Evolutionary conservation across 2,113 vertebrate species (phyloP).

Genomic region (Cacatua alba): DNA sequence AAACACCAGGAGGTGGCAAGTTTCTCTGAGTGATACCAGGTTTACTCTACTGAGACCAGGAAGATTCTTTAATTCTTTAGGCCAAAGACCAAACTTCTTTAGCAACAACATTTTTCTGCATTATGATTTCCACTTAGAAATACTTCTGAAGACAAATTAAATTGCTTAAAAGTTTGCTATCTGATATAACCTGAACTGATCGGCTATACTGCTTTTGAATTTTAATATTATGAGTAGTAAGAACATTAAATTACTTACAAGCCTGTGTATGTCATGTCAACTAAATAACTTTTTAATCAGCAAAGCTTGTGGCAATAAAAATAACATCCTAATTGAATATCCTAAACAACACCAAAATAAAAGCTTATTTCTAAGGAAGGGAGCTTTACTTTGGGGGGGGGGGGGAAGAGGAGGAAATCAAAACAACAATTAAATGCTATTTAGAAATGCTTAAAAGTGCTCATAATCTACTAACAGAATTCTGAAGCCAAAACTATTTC

Average conservation of each 20-base stretch:
- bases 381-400: not conserved
- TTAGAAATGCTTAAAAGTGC: not conserved
- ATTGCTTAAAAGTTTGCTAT: not conserved
- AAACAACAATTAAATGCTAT: not conserved
- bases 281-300: not conserved
- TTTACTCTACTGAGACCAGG: not conserved
- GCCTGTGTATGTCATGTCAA: not conserved
- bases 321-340: not conserved
- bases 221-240: not conserved
- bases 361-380: not conserved
- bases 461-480: not conserved
- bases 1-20: not conserved
- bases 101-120: not conserved
- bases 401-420: too few species aligned
- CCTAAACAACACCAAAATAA: not conserved
- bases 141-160: not conserved
- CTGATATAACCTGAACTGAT: not conserved
- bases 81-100: not conserved
- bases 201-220: not conserved
- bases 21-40: not conserved
- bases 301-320: not conserved
- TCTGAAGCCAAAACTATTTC: not conserved
- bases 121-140: not conserved
- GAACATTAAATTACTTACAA: not conserved
- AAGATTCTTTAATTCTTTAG: not conserved